Conservation (phyloP, 1,140 invertebrate species). For the Augochlora pura region DNA sequence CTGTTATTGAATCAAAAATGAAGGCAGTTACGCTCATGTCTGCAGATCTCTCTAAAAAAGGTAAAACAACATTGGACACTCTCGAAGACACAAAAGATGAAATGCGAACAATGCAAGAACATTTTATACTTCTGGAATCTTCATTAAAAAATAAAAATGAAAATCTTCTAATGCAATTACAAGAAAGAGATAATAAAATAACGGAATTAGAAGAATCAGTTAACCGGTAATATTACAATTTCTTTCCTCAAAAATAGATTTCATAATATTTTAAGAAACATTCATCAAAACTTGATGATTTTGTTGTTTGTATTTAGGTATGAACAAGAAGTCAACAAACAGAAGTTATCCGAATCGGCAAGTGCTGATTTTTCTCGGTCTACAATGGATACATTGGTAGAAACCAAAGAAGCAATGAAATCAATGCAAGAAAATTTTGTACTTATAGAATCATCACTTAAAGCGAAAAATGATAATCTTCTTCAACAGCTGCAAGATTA, state of each 20-base stretch:
- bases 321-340: constrained; percentile 65
- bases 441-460: constrained; percentile 78
- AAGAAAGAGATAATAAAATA: constrained; percentile 82
- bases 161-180: constrained; percentile 78
- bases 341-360: constrained; percentile 68
- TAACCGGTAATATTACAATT: constrained; percentile 61
- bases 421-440: constrained; percentile 83
- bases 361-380: constrained; percentile 72
- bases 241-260: constrained; percentile 10
- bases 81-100: constrained; percentile 89
- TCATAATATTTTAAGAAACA: not conserved
- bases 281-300: not conserved
- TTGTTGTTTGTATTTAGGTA: constrained; percentile 58
- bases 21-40: constrained; percentile 90
- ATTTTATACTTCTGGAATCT: constrained; percentile 86
- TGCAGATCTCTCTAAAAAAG: constrained; percentile 87
- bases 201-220: constrained; percentile 73
- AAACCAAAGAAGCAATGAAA: constrained; percentile 82
- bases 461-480: constrained; percentile 74
- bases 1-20: constrained; percentile 91
- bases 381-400: constrained; percentile 80
- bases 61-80: constrained; percentile 85
- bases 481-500: constrained; percentile 73
- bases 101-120: constrained; percentile 89
- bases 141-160: constrained; percentile 86